Conservation (phyloP, 2,113 vertebrate genomes). For the Myrmecobius fasciatus region DNA sequence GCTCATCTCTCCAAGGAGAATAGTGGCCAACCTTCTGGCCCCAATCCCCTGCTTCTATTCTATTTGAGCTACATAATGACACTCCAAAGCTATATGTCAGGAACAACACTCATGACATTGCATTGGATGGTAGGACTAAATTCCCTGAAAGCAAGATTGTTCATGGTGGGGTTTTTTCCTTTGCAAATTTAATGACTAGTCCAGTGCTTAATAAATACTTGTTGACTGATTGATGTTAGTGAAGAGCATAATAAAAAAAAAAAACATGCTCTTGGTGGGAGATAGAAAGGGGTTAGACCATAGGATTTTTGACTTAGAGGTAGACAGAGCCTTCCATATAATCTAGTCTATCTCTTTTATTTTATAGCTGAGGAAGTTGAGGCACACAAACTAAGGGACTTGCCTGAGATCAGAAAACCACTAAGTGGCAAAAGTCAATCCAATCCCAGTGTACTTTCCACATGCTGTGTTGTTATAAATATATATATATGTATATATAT, state of each 20-base stretch:
- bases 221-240: neutral
- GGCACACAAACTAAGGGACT: neutral
- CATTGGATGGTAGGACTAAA: neutral
- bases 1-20: neutral
- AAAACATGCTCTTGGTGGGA: neutral
- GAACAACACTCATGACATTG: neutral
- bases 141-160: neutral
- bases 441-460: neutral
- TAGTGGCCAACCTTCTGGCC: neutral
- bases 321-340: neutral
- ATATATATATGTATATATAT: no score
- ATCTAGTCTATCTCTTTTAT: neutral
- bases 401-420: neutral
- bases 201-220: neutral
- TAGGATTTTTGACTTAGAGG: neutral
- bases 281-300: neutral
- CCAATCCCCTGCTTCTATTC: neutral
- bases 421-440: neutral
- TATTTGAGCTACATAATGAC: neutral
- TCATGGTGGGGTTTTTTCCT: neutral
- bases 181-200: neutral
- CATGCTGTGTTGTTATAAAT: neutral
- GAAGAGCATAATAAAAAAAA: neutral
- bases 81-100: neutral
- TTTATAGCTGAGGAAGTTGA: neutral